Conservation (phyloP, 2,888 invertebrate species). For the Odontomyia ornata region DNA sequence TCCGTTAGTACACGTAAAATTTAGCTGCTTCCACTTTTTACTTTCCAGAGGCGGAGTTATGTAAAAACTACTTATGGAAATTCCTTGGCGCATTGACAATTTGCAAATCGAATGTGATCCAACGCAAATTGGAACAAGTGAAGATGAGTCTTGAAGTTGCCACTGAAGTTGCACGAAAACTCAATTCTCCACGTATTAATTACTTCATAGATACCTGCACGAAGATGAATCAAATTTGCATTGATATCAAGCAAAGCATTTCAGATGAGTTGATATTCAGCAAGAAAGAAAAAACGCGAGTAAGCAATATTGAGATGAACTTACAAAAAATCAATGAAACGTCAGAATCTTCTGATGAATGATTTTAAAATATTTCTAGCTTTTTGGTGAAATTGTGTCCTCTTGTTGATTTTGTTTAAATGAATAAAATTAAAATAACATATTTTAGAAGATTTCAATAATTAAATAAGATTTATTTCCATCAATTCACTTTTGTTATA, state of each 20-base stretch:
- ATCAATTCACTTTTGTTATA: constrained; percentile 4
- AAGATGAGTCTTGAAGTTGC: constrained; percentile 33
- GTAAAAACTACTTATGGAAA: constrained; percentile 45
- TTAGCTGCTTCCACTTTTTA: not conserved
- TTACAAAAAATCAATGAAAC: not conserved
- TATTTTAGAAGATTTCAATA: not conserved
- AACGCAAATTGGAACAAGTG: constrained; percentile 35
- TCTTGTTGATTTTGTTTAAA: not conserved
- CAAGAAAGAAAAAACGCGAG: constrained; percentile 10
- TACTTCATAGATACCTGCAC: constrained; percentile 41
- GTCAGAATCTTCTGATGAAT: not conserved
- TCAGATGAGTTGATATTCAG: constrained; percentile 36
- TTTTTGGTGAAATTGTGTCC: not conserved
- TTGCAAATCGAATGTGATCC: constrained; percentile 26
- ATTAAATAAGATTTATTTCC: constrained; percentile 1
- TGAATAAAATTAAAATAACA: not conserved
- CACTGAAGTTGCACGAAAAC: constrained; percentile 12
- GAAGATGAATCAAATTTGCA: constrained; percentile 31
- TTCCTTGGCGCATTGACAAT: constrained; percentile 42
- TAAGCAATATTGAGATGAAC: not conserved
- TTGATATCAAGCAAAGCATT: constrained; percentile 33
- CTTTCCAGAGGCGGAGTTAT: constrained; percentile 43
- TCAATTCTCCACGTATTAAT: constrained; percentile 35
- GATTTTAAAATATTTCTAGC: not conserved
- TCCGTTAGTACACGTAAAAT: too few species aligned